Evolutionary conservation across 2,888 invertebrate species (phyloP).

Genomic region (Leptura quadrifasciata): DNA sequence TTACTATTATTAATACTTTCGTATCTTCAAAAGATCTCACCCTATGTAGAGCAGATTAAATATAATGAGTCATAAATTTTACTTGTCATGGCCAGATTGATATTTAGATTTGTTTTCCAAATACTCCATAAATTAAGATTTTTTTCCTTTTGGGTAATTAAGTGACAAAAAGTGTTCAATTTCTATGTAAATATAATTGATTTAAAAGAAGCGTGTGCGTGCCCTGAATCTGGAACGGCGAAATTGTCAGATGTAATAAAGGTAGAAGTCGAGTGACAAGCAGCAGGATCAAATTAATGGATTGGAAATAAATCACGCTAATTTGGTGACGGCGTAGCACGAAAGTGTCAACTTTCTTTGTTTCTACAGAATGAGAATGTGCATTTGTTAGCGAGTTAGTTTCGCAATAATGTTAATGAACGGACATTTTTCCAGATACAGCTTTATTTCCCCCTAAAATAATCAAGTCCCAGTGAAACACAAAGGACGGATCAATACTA

Average conservation of each 20-base stretch:
- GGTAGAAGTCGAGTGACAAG: conserved; percentile 40
- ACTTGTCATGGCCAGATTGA: neutral
- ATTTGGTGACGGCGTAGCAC: conserved; percentile 36
- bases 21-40: neutral
- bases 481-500: conserved; percentile 27
- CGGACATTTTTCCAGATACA: conserved; percentile 26
- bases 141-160: neutral
- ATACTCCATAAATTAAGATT: neutral
- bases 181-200: conserved; percentile 41
- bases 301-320: conserved; percentile 41
- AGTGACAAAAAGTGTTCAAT: conserved; percentile 22
- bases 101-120: neutral
- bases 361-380: conserved; percentile 33
- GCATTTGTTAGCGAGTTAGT: conserved; percentile 38
- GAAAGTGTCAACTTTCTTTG: conserved; percentile 31
- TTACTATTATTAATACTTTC: too few relatives aligned
- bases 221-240: conserved; percentile 23
- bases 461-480: conserved; percentile 21
- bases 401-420: conserved; percentile 39
- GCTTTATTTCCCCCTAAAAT: conserved; percentile 35
- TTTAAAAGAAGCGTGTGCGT: conserved; percentile 30
- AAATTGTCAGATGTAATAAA: conserved; percentile 27
- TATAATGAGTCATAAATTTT: neutral
- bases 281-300: conserved; percentile 39
- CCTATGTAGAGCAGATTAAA: neutral